Percentiles rank a stretch among this genome's conserved stretches.
phyloP scores from a whole-genome alignment of 2,797 vertebrate species.

The Hippoglossus hippoglossus region DNA sequence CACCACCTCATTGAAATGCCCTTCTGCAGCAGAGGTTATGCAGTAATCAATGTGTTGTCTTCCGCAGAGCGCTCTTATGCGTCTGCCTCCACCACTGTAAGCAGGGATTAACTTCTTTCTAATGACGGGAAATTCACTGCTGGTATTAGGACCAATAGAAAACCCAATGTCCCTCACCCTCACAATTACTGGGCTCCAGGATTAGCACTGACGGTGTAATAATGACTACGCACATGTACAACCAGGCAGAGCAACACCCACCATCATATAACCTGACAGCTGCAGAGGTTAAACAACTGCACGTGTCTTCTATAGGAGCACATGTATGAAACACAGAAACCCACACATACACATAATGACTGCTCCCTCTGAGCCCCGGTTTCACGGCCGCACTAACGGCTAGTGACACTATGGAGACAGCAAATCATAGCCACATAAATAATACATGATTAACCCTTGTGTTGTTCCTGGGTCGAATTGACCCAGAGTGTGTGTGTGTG shows the following conservation, averaged over 20 bases:
- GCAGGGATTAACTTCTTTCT: conserved; percentile 74
- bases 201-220: conserved; percentile 57
- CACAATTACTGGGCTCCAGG: conserved; percentile 51
- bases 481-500: no score
- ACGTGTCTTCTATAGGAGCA: conserved; percentile 13
- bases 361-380: conserved; percentile 12
- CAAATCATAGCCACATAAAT: conserved; percentile 1
- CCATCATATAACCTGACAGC: conserved; percentile 17
- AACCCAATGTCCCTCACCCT: conserved; percentile 38
- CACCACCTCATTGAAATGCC: conserved; percentile 27
- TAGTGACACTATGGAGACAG: conserved; percentile 49
- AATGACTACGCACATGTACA: not conserved
- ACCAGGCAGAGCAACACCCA: not conserved
- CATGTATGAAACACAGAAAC: conserved; percentile 17
- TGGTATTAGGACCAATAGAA: conserved; percentile 54
- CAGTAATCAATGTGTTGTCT: conserved; percentile 55
- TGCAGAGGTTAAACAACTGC: conserved; percentile 15
- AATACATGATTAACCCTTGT: not conserved
- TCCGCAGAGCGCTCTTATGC: conserved; percentile 10
- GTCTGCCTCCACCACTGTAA: conserved; percentile 53
- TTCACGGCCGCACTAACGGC: conserved; percentile 46
- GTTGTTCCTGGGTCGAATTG: no score
- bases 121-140: conserved; percentile 75
- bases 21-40: conserved; percentile 25
- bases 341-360: conserved; percentile 20